Conservation (phyloP, 92 coral and sea anemone genomes). For the Zoanthus sociatus region DNA sequence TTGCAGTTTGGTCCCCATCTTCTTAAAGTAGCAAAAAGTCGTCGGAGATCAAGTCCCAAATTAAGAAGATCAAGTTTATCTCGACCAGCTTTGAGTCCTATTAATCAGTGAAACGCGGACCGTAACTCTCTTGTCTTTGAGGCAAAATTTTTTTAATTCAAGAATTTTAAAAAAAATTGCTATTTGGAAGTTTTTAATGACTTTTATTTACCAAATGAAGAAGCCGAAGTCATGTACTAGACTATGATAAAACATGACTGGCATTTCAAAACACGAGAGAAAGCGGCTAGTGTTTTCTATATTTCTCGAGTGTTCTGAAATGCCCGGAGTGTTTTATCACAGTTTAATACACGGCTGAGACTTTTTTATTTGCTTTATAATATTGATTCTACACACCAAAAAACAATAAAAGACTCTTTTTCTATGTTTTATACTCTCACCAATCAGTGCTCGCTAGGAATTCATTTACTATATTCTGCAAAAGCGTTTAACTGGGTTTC, state of each 20-base stretch:
- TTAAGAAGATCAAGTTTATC: slow-evolving; percentile 61
- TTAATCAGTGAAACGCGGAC: not conserved
- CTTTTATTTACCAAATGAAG: not conserved
- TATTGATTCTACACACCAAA: too few relatives aligned
- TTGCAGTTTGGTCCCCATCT: slow-evolving; percentile 90
- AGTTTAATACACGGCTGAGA: too few relatives aligned
- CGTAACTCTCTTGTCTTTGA: not conserved
- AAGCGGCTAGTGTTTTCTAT: too few relatives aligned
- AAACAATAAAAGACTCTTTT: not conserved
- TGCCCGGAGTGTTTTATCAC: too few relatives aligned
- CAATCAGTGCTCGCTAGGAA: too few relatives aligned
- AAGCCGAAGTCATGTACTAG: too few relatives aligned
- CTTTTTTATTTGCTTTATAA: too few relatives aligned
- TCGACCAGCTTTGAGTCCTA: slow-evolving; percentile 42
- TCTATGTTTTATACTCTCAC: too few relatives aligned
- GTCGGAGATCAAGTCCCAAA: slow-evolving; percentile 69
- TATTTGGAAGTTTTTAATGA: not conserved
- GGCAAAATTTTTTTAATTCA: not conserved
- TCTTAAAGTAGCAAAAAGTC: slow-evolving; percentile 67
- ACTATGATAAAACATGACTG: not conserved
- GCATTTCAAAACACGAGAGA: too few relatives aligned
- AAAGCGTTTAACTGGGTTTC: too few relatives aligned
- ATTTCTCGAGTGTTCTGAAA: not conserved
- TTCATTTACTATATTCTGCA: too few relatives aligned
- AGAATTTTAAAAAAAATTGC: not conserved